Evolutionary conservation across 1,140 invertebrate species (phyloP), one percentile per base, ranked within the genome.

Genomic region (Portunus trituberculatus): DNA sequence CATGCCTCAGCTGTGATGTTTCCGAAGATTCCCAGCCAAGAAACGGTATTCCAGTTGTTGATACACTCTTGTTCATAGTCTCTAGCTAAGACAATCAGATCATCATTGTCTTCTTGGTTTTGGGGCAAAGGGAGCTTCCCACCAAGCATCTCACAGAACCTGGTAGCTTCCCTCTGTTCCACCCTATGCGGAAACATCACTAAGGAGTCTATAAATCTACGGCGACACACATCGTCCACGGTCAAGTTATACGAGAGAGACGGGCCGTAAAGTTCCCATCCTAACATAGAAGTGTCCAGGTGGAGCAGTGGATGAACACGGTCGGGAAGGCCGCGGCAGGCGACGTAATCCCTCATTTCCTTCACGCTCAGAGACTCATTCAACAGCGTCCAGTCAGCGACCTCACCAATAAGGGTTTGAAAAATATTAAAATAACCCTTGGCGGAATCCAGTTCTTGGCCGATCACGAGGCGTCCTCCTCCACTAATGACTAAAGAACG

Each of bases 391-490:
- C 46, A 76, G 59, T 92, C 91, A 32, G 91, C 91, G 28, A 92
- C n/a, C 0, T 92, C 91, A 32, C 52, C 91, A 32, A 4, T 14
- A 29, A 92, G 31, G 14, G 29, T 67, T 31, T 92, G 91, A 8
- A 25, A 3, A 39, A 82, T 4, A 67, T 76, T 92, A 28, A 76
- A 92, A 31, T 52, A 28, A 28, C 91, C 91, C 29, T 92, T 25
- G 0, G 4, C 48, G 16, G 59, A 32, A 76, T 92, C 91, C 91
- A 92, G 31, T 31, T 92, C 91, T 45, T 92, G 91, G 12, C 91
- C 91, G 6, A 92, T 31, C 6, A 92, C 91, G 29, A 92, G 91
- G 28, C 46, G 91, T 29, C 91, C 91, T 76, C 91, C 59, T 6
- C 59, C 91, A 16, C 2, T 20, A 6, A 91, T 91, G 46, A 28